A percentile compares a stretch with the other conserved stretches of the same genome.
Conservation (phyloP, 2,888 invertebrate species). For the Xestia xanthographa region DNA sequence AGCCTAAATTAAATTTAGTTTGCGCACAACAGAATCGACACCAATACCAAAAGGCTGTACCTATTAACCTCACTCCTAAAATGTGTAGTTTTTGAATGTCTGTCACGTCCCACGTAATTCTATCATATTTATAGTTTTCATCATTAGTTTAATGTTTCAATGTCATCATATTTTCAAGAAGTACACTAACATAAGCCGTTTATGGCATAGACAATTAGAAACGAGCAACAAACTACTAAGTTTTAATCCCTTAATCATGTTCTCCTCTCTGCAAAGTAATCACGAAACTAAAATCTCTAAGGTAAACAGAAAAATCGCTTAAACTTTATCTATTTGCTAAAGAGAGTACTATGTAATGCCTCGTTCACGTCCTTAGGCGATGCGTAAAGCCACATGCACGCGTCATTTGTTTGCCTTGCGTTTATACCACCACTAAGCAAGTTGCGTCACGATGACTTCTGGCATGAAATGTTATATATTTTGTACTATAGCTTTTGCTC, state of each 20-base stretch:
- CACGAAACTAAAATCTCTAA: slow-evolving; percentile 5
- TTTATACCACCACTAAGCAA: background rate
- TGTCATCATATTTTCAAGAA: background rate
- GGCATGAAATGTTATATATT: background rate
- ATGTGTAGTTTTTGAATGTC: background rate
- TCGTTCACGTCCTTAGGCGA: background rate
- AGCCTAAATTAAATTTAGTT: no score
- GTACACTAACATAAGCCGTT: background rate
- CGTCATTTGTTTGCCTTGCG: background rate
- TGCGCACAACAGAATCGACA: no score
- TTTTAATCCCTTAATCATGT: slow-evolving; percentile 6
- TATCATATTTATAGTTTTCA: background rate
- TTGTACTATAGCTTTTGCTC: background rate
- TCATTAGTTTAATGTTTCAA: background rate
- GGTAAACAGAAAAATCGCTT: slow-evolving; percentile 25
- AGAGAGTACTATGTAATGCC: slow-evolving; percentile 14
- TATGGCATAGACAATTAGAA: background rate
- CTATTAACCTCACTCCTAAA: background rate
- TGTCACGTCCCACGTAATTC: no score
- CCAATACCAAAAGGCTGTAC: no score
- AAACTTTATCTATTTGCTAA: slow-evolving; percentile 33
- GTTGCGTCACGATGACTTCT: background rate
- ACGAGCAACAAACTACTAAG: background rate
- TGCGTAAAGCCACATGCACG: background rate
- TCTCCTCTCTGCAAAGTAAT: background rate